Percentiles rank a stretch among this genome's conserved stretches.
Conservation (phyloP, 2,797 vertebrate genomes). For the Sebastes reedi region DNA sequence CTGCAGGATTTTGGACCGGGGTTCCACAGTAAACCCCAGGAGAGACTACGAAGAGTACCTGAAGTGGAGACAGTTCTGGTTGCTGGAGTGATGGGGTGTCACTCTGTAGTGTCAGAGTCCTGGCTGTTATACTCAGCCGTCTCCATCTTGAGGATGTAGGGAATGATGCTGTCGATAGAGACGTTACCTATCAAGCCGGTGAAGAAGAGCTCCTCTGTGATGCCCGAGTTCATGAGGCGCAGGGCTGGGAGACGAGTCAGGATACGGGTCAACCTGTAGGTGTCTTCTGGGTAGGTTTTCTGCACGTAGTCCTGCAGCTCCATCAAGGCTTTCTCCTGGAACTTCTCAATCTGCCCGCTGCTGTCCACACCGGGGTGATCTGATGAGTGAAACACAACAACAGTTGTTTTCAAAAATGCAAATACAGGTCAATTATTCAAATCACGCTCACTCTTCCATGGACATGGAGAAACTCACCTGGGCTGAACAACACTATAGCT, state of each 20-base stretch:
- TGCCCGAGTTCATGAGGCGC: constrained; percentile 95
- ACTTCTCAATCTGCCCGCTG: constrained; percentile 95
- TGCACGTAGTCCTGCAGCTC: constrained; percentile 99
- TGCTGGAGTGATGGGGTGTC: constrained; percentile 53
- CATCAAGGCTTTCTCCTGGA: constrained; percentile 99
- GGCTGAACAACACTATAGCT: constrained; percentile 97
- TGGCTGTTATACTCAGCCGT: constrained; percentile 98
- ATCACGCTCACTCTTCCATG: not conserved
- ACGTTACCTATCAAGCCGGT: constrained; percentile 98
- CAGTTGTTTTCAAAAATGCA: not conserved
- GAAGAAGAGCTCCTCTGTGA: constrained; percentile 99
- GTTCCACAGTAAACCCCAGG: constrained; percentile 9
- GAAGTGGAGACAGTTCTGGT: constrained; percentile 26
- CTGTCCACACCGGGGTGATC: constrained; percentile 96
- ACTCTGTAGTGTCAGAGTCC: constrained; percentile 87
- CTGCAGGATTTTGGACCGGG: constrained; percentile 24
- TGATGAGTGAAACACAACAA: constrained; percentile 62
- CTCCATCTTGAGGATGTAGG: constrained; percentile 99
- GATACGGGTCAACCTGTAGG: constrained; percentile 96
- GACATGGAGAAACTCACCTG: constrained; percentile 84
- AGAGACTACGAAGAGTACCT: constrained; percentile 36
- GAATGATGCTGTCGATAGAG: constrained; percentile 99
- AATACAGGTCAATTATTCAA: not conserved
- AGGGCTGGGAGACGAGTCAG: constrained; percentile 95
- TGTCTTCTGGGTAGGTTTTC: constrained; percentile 97